Percentiles rank a stretch among this genome's conserved stretches.
Evolutionary conservation across 2,888 invertebrate species (phyloP).

Genomic region (Auanema sp.): DNA sequence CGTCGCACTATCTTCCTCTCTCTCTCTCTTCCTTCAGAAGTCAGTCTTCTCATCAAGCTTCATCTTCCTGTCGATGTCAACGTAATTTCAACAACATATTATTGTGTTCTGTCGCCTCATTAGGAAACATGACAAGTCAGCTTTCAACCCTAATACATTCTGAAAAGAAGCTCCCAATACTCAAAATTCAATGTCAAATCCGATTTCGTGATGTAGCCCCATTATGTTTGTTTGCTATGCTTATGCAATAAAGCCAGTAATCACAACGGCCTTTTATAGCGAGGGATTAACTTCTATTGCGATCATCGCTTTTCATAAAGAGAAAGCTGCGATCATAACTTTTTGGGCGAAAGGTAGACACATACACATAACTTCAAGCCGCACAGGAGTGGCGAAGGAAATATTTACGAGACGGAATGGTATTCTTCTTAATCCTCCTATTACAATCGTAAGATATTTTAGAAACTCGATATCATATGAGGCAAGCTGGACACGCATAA

Average conservation of each 20-base stretch:
- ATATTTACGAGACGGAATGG: constrained; percentile 3
- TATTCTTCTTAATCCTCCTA: constrained; percentile 14
- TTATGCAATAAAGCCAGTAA: constrained; percentile 3
- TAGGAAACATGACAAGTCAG: constrained; percentile 1
- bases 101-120: constrained; percentile 3
- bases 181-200: constrained; percentile 22
- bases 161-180: constrained; percentile 20
- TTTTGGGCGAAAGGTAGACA: background rate
- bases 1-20: background rate
- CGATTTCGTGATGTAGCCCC: constrained; percentile 21
- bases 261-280: too few species aligned
- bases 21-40: constrained; percentile 5
- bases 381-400: background rate
- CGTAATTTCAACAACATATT: constrained; percentile 1
- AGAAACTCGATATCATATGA: constrained; percentile 1
- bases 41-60: too few species aligned
- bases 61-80: too few species aligned
- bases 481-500: constrained; percentile 17
- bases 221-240: constrained; percentile 13
- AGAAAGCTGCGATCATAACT: background rate
- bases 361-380: constrained; percentile 3
- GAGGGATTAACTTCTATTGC: too few species aligned
- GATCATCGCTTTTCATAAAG: too few species aligned
- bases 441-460: constrained; percentile 12
- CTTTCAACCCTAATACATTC: constrained; percentile 19